phyloP scores from a whole-genome alignment of 2,888 invertebrate genomes.

The Meteorus cinctellus region DNA sequence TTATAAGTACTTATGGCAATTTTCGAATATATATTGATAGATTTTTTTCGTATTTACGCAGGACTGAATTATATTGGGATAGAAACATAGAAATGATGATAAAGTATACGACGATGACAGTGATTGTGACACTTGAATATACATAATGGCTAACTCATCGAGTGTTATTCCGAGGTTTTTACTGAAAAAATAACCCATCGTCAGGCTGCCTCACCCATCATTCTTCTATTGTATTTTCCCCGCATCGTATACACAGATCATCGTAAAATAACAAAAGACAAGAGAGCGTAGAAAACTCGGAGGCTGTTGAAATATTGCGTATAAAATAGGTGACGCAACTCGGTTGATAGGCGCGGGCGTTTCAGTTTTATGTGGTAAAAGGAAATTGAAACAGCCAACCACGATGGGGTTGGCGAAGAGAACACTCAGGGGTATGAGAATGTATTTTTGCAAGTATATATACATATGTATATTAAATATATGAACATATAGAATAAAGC shows the following conservation, averaged over 20 bases:
- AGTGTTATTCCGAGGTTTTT: background rate
- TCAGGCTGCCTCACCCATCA: background rate
- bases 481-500: background rate
- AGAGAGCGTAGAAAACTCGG: slow-evolving; percentile 45
- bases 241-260: slow-evolving; percentile 15
- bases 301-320: slow-evolving; percentile 46
- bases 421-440: background rate
- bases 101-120: background rate
- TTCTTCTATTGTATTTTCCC: background rate
- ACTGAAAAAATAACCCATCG: slow-evolving; percentile 2
- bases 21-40: no score
- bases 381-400: slow-evolving; percentile 72
- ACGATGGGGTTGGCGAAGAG: slow-evolving; percentile 62
- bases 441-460: background rate
- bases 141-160: background rate
- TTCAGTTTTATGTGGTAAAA: slow-evolving; percentile 67
- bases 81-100: background rate
- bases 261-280: slow-evolving; percentile 41
- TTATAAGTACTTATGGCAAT: no score
- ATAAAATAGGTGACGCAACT: slow-evolving; percentile 40
- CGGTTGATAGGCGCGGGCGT: slow-evolving; percentile 50
- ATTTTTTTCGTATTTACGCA: no score
- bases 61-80: background rate
- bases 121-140: slow-evolving; percentile 15
- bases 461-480: background rate